phyloP scores from a whole-genome alignment of 2,113 vertebrate species.

The Oreotrochilus melanogaster region DNA sequence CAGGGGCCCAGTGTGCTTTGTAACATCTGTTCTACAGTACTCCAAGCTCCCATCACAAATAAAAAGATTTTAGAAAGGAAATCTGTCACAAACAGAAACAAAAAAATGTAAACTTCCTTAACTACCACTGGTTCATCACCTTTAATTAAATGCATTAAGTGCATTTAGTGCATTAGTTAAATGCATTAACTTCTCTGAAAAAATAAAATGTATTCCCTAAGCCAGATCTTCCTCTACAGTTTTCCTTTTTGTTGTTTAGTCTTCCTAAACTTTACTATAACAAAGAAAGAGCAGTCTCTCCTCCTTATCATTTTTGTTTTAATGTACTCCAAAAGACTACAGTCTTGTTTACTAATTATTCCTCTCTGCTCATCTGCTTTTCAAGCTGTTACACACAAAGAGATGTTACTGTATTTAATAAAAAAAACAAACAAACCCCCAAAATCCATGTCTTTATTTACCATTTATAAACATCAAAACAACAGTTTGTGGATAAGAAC shows the following conservation, averaged over 20 bases:
- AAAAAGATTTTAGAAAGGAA: not conserved
- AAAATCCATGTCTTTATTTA: constrained; percentile 17
- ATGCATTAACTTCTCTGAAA: not conserved
- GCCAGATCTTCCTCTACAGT: not conserved
- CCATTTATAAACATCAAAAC: constrained; percentile 4
- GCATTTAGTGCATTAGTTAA: not conserved
- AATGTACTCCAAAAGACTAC: not conserved
- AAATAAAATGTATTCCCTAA: not conserved
- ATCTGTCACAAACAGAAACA: not conserved
- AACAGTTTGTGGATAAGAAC: not conserved
- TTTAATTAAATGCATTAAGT: not conserved
- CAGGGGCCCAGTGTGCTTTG: not conserved
- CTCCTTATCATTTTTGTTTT: not conserved
- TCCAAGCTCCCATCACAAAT: not conserved
- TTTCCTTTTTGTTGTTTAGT: not conserved
- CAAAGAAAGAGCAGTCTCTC: not conserved
- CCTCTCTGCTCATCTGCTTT: not conserved
- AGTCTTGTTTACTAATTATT: not conserved
- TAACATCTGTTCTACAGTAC: constrained; percentile 1
- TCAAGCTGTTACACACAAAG: not conserved
- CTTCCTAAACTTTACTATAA: not conserved
- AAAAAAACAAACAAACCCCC: not conserved
- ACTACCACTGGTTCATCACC: not conserved
- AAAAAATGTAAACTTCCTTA: not conserved
- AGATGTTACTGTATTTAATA: not conserved